phyloP scores from a whole-genome alignment of 1,140 invertebrate species.

The Phortica variegata region DNA sequence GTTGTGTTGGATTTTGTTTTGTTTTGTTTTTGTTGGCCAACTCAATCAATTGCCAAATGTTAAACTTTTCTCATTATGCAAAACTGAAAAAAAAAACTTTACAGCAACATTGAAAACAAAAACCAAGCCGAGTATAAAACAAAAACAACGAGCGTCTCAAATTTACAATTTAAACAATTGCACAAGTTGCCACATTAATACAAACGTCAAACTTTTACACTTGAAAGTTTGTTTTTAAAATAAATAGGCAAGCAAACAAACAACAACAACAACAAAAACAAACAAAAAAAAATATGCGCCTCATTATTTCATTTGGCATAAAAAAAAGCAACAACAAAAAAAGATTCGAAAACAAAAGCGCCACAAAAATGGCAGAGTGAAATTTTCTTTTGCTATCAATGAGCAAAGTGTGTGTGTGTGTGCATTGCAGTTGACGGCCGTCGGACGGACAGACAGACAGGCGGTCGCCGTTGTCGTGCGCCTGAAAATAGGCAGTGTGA shows the following conservation, averaged over 20 bases:
- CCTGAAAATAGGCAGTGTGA: constrained; percentile 1
- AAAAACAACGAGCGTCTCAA: too few species aligned
- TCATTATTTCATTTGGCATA: constrained; percentile 50
- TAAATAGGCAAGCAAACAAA: constrained; percentile 40
- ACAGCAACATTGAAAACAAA: too few species aligned
- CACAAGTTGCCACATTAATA: constrained; percentile 44
- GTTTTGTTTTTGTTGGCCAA: not conserved
- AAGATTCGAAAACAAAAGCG: constrained; percentile 36
- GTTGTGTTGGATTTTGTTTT: too few species aligned
- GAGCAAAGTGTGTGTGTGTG: too few species aligned
- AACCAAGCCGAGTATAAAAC: too few species aligned
- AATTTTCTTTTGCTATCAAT: constrained; percentile 49
- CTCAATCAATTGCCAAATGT: too few species aligned
- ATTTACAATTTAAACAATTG: too few species aligned
- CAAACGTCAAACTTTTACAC: constrained; percentile 53
- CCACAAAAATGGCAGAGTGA: constrained; percentile 55
- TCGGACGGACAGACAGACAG: too few species aligned
- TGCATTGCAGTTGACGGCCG: too few species aligned
- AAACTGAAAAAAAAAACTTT: too few species aligned
- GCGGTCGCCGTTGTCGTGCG: constrained; percentile 22
- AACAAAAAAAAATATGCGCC: constrained; percentile 22
- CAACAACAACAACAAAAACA: constrained; percentile 21
- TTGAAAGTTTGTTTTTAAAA: constrained; percentile 39
- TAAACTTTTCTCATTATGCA: too few species aligned
- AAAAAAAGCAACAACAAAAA: constrained; percentile 35